Evolutionary conservation across 2,113 vertebrate genomes (phyloP).

Genomic region (Pituophis catenifer): DNA sequence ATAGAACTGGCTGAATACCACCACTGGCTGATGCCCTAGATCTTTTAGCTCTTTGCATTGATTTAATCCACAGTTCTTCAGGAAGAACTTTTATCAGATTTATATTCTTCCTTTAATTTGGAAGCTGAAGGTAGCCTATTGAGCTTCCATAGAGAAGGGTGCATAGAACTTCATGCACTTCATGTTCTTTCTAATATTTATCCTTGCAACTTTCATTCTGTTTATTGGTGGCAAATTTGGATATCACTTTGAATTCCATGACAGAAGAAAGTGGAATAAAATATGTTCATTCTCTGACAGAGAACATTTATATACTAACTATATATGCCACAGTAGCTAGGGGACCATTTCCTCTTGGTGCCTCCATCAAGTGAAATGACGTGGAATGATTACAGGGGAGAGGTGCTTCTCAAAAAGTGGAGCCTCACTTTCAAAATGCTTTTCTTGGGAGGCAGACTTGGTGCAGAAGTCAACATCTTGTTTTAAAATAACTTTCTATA

Average conservation of each 20-base stretch:
- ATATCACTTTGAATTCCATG: not conserved
- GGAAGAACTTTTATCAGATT: not conserved
- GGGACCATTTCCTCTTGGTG: not conserved
- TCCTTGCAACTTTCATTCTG: not conserved
- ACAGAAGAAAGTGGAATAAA: not conserved
- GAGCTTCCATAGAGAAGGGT: not conserved
- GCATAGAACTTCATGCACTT: not conserved
- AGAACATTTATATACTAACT: not conserved
- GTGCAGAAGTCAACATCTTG: not conserved
- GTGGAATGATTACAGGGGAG: not conserved
- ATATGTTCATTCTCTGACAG: not conserved
- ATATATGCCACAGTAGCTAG: not conserved
- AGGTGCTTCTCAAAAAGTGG: not conserved
- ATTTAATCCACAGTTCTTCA: not conserved
- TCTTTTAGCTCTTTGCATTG: not conserved
- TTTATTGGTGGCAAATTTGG: not conserved
- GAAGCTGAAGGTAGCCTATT: not conserved
- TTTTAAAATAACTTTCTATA: not conserved
- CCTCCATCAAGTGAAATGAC: not conserved
- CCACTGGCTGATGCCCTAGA: not conserved
- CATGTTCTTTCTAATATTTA: not conserved
- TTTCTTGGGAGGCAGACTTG: not conserved
- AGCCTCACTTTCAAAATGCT: not conserved
- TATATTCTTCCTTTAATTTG: not conserved
- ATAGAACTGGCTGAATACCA: too few species aligned